Evolutionary conservation across 2,888 invertebrate species (phyloP), one percentile per base, ranked within the genome.

Genomic region (Melanophora roralis): DNA sequence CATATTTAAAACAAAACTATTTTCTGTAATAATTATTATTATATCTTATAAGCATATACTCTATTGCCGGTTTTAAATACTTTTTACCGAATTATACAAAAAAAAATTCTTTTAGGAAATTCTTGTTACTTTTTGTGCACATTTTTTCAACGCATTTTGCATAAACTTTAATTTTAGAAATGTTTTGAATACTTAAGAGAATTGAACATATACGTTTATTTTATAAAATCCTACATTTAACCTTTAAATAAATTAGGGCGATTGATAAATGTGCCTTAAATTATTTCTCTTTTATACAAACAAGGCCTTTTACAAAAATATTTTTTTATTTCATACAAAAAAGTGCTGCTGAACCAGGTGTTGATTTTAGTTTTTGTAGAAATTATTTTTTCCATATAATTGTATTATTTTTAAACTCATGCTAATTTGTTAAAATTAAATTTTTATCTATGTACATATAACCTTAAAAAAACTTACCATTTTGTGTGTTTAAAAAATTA

Each of bases 151-250:
- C 8, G 1, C 1, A 32, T 23, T 23, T 19, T 68, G n/a, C 57
- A 16, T 34, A 9, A 12, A 8, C 4, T 21, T 9, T 14, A 27
- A 57, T 75, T 68, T 53, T 67, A 53, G 51, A 68, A 68, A 43
- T 69, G 69, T 64, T 74, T 59, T 32, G 38, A 60, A 75, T 75
- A 71, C 62, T 72, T 65, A 62, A 73, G 68, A 36, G 19, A 47
- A 38, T 64, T 40, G 23, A 32, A 8, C 21, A 36, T 43, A 43
- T 2, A 36, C n/a, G n/a, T n/a, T n/a, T n/a, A n/a, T 14, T 43
- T 55, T 57, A 62, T 47, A 6, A 72, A 80, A 83, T 83, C 85
- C 86, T 86, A 83, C 84, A 85, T 84, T 83, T 84, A 85, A 83
- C 86, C 85, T 85, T 85, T 85, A 81, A 81, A 69, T 78, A 78